Evolutionary conservation across 2,797 vertebrate genomes (phyloP).

Genomic region (Gadopsis bispinosus): DNA sequence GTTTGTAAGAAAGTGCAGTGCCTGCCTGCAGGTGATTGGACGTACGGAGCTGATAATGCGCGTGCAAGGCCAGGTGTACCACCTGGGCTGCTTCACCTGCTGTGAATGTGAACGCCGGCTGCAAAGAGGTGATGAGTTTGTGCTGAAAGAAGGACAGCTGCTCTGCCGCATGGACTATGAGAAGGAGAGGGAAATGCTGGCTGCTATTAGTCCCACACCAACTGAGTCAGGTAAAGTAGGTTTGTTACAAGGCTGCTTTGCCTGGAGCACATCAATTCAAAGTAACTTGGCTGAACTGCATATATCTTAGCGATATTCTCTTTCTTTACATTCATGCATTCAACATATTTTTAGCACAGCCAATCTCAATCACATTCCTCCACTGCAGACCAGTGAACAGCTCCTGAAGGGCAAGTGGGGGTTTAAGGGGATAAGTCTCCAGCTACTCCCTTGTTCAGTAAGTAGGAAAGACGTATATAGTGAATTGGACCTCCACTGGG

Average conservation of each 20-base stretch:
- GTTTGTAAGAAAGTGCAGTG: constrained; percentile 92
- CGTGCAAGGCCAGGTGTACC: constrained; percentile 92
- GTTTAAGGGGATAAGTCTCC: constrained; percentile 4
- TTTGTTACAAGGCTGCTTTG: constrained; percentile 6
- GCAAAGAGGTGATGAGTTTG: constrained; percentile 92
- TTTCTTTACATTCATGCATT: constrained; percentile 1
- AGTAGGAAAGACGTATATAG: not conserved
- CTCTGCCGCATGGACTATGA: constrained; percentile 93
- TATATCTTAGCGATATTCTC: not conserved
- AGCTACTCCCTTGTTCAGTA: constrained; percentile 1
- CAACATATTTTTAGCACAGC: constrained; percentile 5
- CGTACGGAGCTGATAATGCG: constrained; percentile 93
- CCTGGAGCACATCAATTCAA: not conserved
- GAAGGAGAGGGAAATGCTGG: constrained; percentile 93
- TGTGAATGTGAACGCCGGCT: constrained; percentile 93
- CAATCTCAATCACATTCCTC: constrained; percentile 3
- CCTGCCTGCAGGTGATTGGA: constrained; percentile 90
- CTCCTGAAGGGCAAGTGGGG: not conserved
- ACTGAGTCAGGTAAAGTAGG: constrained; percentile 88
- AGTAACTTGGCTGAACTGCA: not conserved
- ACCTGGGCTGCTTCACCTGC: constrained; percentile 93
- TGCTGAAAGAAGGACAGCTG: constrained; percentile 93
- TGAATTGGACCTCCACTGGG: not conserved
- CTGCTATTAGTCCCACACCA: constrained; percentile 89
- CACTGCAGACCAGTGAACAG: not conserved